Percentiles rank a stretch among this genome's conserved stretches.
Evolutionary conservation across 1,140 invertebrate genomes (phyloP).

Genomic region (Matsumurasca onukii): DNA sequence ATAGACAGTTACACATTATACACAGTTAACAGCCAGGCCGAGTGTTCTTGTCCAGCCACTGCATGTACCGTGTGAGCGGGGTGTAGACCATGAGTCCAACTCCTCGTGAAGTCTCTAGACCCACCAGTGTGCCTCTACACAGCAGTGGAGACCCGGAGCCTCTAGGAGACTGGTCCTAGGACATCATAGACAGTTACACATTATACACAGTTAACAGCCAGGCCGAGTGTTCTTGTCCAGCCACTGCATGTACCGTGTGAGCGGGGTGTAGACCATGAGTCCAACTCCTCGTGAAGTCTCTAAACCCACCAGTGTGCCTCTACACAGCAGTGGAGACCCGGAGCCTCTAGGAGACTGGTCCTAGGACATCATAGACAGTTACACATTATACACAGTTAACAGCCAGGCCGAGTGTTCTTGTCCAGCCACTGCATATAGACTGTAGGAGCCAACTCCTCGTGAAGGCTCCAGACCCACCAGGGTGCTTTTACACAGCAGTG

Average conservation of each 20-base stretch:
- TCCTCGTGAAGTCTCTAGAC: conserved; percentile 37
- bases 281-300: conserved; percentile 38
- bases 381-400: no score
- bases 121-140: conserved; percentile 34
- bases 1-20: no score
- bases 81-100: conserved; percentile 39
- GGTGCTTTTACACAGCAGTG: conserved; percentile 32
- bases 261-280: conserved; percentile 37
- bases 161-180: conserved; percentile 19
- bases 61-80: conserved; percentile 34
- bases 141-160: conserved; percentile 32
- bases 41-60: conserved; percentile 38
- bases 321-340: conserved; percentile 35
- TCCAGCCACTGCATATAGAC: conserved; percentile 36
- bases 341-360: conserved; percentile 22
- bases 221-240: conserved; percentile 35
- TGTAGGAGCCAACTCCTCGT: conserved; percentile 38
- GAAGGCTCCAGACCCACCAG: conserved; percentile 38
- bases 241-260: conserved; percentile 36
- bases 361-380: no score
- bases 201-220: no score
- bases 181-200: no score
- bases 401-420: conserved; percentile 33
- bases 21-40: no score
- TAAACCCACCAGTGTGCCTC: conserved; percentile 34